These are phyloP conservation scores for Lanistes nyassanus DNA, from an alignment of 1,140 invertebrate genomes.

Conservation along the genomic window DNA sequence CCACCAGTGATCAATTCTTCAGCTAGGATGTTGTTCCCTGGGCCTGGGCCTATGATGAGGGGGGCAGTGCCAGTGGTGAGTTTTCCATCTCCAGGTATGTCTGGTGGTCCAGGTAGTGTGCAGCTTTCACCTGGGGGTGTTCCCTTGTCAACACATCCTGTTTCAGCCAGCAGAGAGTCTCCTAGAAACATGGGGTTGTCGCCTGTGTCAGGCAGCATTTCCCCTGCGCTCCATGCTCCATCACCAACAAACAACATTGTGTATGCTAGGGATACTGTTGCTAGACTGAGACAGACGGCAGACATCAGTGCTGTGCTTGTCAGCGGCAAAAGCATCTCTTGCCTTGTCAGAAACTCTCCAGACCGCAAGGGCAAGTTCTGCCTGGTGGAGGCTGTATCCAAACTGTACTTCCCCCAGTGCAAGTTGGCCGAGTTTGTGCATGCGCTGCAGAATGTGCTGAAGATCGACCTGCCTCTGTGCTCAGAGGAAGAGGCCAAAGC, in stretches of 20 bases:
- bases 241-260: background rate
- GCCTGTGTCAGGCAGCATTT: background rate
- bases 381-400: constrained; percentile 61
- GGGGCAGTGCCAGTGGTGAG: constrained; percentile 19
- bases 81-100: constrained; percentile 14
- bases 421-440: constrained; percentile 59
- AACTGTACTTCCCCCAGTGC: constrained; percentile 59
- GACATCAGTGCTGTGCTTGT: constrained; percentile 55
- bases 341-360: constrained; percentile 44
- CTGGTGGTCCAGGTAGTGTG: background rate
- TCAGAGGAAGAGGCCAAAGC: constrained; percentile 57
- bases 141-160: background rate
- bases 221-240: background rate
- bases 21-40: constrained; percentile 4
- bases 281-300: constrained; percentile 3
- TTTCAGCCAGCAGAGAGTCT: background rate
- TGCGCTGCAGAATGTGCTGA: constrained; percentile 55
- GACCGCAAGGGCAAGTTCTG: constrained; percentile 50
- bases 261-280: background rate
- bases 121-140: background rate
- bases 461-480: constrained; percentile 53
- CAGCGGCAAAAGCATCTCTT: constrained; percentile 60
- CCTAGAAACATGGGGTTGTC: background rate
- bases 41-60: constrained; percentile 9
- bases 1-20: too few relatives aligned